Evolutionary conservation across 1,140 invertebrate species (phyloP), one percentile per base, ranked within the genome.

Genomic region (Coenobita brevimanus): DNA sequence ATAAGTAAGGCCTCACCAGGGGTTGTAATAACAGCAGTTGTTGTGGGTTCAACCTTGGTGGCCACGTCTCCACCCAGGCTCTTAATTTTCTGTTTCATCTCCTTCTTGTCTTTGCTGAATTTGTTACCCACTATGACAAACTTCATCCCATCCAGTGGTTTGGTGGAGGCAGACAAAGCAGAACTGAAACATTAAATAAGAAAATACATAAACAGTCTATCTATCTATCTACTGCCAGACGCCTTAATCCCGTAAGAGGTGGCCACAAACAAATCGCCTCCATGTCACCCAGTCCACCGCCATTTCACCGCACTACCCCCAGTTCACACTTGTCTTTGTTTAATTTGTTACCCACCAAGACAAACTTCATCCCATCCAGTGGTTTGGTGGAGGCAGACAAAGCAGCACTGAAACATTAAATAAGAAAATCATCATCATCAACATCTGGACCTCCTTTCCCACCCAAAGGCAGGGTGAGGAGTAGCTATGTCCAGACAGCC

Each of bases 321-420:
- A 94, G 91, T 96, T 96, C 15, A 92, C 90, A 41, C 93, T 94
- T 89, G 92, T 92, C 2, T 38, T 94, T 92, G 17, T 46, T 27
- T 43, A 89, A 87, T 17, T 46, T 73, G 88, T 94, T 94, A 2
- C 96, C 96, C 84, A 95, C 92, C 33, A 97, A 91, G n/a, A 95
- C 95, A 93, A 98, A 97, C 91, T 95, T 94, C 92, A 98, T 94
- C 89, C 96, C 95, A 91, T 96, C 95, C 38, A 98, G 92, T 10
- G 97, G 95, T 43, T 94, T 83, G 13, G 21, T 46, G 2, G 76
- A 75, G 21, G 75, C 30, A 4, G 89, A 81, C 46, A 75, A 30
- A 17, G 79, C 24, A 27, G 64, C 15, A 94, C 82, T 86, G 76
- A 43, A 67, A 38, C 15, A 69, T 17, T 10, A 36, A 36, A 36